Evolutionary conservation across 2,113 vertebrate genomes (phyloP), one percentile per base, ranked within the genome.

Genomic region (Poeciliopsis occidentalis): DNA sequence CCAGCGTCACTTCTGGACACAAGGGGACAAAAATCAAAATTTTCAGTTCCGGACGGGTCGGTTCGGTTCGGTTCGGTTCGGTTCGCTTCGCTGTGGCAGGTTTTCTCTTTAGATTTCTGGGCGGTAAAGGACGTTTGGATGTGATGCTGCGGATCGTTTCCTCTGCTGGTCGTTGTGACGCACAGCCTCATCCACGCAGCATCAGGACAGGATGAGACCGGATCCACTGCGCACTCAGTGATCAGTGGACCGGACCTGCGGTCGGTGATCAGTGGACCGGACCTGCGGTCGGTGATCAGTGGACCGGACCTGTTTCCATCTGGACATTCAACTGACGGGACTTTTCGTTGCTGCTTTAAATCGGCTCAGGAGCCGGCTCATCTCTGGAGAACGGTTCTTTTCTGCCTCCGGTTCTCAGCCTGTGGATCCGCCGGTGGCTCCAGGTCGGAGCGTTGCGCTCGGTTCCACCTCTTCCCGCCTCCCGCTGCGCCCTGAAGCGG

Each of bases 151-250:
- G 2, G 63, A 34, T 64, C 8, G 2, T 31, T 8, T 63, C 29
- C 30, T 2, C 19, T 34, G 30, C 19, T 32, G 6, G 22, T 60
- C 63, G 39, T 74, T 54, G 83, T 87, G 88, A 86, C 80, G 88
- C 84, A 68, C 69, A 72, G 26, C 24, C 76, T 34, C 79, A 64
- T 73, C 27, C 73, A 47, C 17, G 27, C 82, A 80, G 73, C 76
- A 62, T 3, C 75, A 3, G 60, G 47, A 71, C 68, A 32, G 73
- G 77, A 78, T 44, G 71, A 84, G 79, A 83, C 64, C 67, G 81
- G 74, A 79, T 64, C 57, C 31, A 17, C 24, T 39, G 61, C 17
- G 67, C 69, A 32, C 12, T 0, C 60, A 63, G 64, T 69, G 29
- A 44, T 0, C 29, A 76, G 67, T 64, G 60, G 69, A 75, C 3